Evolutionary conservation across 1,140 invertebrate genomes (phyloP), one percentile per base, ranked within the genome.

Genomic region (Lepidostoma basale): DNA sequence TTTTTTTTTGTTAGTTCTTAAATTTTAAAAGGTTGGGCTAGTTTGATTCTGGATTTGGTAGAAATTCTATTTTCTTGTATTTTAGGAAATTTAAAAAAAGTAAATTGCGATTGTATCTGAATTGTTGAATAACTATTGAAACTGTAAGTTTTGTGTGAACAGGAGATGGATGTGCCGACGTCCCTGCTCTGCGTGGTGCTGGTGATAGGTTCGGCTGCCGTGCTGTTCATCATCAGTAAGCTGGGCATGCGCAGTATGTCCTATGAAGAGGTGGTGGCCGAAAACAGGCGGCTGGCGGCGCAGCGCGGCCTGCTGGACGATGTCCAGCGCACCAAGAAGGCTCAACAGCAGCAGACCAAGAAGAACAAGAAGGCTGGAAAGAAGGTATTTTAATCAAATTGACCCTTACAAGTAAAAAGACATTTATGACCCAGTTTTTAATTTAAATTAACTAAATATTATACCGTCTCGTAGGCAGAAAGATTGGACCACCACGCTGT

Each of bases 291-390:
- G 2, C 62, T 73, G 8, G 67, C 60, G 5, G 67, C 63, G 3
- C 62, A 73, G 36, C 14, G 62, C 14, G 56, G 66, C n/a, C 49
- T 69, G n/a, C 47, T 69, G 26, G 67, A 63, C 10, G 70, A 73
- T 25, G 52, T 63, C 2, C 62, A 26, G 3, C 28, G 65, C 10
- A 56, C 66, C 28, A 69, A 69, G 47, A 33, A 39, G 14, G 39
- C 62, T 1, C 67, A 69, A 40, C 70, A 69, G 14, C 70, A 73
- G 36, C 70, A 69, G n/a, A 56, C 58, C 36, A 73, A 73, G 63
- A 73, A 73, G 30, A 73, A 73, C 63, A 73, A 73, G 40, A 73
- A 73, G 30, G 70, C 70, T 18, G 70, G 70, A 12, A 69, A 69
- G 40, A 73, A 73, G 67, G 70, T 73, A n/a, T n/a, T n/a, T n/a